Evolutionary conservation across 1,140 invertebrate genomes (phyloP), one percentile per base, ranked within the genome.

Genomic region (Sitobion miscanthi): DNA sequence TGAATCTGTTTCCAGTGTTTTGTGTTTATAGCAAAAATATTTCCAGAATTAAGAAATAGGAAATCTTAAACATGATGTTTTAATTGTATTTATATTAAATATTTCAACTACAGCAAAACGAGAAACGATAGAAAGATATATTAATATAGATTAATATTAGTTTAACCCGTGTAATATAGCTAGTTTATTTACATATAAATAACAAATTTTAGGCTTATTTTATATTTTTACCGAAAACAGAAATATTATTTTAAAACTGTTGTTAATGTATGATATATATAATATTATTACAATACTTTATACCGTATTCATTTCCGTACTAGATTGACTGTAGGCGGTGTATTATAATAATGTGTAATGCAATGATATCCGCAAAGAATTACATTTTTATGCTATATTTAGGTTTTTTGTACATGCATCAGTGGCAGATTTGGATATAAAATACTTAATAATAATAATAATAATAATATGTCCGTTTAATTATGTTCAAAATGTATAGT

Each of bases 241-340:
- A 62, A 62, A 30, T 21, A 62, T 62, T 62, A 62, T 62, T 62
- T 62, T 62, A 14, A 30, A 62, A 30, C 57, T 30, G 9, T 14
- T 62, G 57, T 30, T 62, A 14, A 62, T 30, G 57, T 62, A 62
- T 62, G 57, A 62, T 62, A 23, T 62, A 23, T 62, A 0, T 83
- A 8, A 83, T 83, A 30, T 77, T 77, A 30, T 77, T 11, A 38
- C 2, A 83, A 83, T 83, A 83, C 30, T 62, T 62, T 86, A 52
- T 52, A 35, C 86, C 86, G 86, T 38, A 52, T 30, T 88, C 47
- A 52, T 88, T 88, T 88, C 86, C 86, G n/a, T 88, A 35, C 17
- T 88, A 8, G 20, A 9, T 30, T 30, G 9, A 14, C 17, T 14
- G 0, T 17, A 11, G 14, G 14, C 1, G 11, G 30, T 62, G 30